Evolutionary conservation across 1,140 invertebrate genomes (phyloP).

Genomic region (Acromyrmex charruanus): DNA sequence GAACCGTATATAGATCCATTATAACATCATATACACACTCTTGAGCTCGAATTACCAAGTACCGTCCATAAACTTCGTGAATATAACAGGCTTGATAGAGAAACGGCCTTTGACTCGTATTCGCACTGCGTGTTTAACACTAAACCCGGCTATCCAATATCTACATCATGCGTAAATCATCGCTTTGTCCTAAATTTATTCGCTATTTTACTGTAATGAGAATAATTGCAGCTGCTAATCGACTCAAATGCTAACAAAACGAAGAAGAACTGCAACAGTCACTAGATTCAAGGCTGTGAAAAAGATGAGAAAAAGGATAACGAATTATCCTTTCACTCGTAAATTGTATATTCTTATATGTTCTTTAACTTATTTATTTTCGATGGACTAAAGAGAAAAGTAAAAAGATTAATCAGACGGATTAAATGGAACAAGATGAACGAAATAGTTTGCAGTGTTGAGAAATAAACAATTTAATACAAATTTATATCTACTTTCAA

Average conservation of each 20-base stretch:
- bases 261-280: background rate
- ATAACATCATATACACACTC: constrained; percentile 34
- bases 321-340: background rate
- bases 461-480: background rate
- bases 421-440: background rate
- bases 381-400: background rate
- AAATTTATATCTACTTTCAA: background rate
- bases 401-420: background rate
- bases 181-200: constrained; percentile 43
- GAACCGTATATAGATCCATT: background rate
- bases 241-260: background rate
- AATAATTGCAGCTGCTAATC: constrained; percentile 37
- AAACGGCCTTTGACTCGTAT: constrained; percentile 39
- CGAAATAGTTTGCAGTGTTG: background rate
- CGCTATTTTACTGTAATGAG: constrained; percentile 7
- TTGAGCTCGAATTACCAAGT: constrained; percentile 58
- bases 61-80: constrained; percentile 47
- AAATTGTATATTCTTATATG: background rate
- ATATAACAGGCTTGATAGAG: constrained; percentile 48
- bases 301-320: background rate
- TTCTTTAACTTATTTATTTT: background rate
- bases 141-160: constrained; percentile 55
- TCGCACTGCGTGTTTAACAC: constrained; percentile 7
- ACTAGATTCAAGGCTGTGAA: background rate
- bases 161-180: constrained; percentile 39